Conservation (phyloP, 2,888 invertebrate genomes). For the Carpatolechia fugitivella region DNA sequence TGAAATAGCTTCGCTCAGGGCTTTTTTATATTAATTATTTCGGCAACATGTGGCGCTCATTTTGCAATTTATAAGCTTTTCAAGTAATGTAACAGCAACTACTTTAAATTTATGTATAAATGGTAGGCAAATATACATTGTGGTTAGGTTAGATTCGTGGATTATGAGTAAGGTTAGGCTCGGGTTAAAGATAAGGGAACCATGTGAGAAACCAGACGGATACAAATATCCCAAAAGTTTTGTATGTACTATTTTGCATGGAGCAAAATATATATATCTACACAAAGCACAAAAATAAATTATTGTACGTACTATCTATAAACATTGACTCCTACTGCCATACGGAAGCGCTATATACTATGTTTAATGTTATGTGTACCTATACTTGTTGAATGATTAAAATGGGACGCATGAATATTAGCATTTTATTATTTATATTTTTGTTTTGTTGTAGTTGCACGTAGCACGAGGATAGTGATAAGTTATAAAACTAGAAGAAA, state of each 20-base stretch:
- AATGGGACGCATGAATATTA: neutral
- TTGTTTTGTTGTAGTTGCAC: neutral
- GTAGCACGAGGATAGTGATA: neutral
- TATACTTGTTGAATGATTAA: neutral
- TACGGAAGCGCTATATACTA: slow-evolving; percentile 44
- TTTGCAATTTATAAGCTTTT: slow-evolving; percentile 5
- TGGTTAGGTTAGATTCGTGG: slow-evolving; percentile 13
- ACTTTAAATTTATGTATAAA: slow-evolving; percentile 6
- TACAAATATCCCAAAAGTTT: slow-evolving; percentile 72
- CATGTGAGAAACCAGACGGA: slow-evolving; percentile 84
- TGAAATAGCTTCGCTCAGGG: neutral
- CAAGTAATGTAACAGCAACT: slow-evolving; percentile 12
- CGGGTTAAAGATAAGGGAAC: slow-evolving; percentile 77
- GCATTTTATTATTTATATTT: too few species aligned
- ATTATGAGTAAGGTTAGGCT: slow-evolving; percentile 21
- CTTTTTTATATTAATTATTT: neutral
- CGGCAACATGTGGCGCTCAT: slow-evolving; percentile 8
- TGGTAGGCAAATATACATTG: neutral
- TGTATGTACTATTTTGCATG: slow-evolving; percentile 91
- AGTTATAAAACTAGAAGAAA: too few species aligned
- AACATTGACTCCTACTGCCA: slow-evolving; percentile 41
- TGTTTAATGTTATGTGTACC: neutral
- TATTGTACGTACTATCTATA: slow-evolving; percentile 21
- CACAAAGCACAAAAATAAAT: slow-evolving; percentile 38
- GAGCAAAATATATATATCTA: slow-evolving; percentile 76